Conservation (phyloP, 1,140 invertebrate genomes). For the Galendromus occidentalis region DNA sequence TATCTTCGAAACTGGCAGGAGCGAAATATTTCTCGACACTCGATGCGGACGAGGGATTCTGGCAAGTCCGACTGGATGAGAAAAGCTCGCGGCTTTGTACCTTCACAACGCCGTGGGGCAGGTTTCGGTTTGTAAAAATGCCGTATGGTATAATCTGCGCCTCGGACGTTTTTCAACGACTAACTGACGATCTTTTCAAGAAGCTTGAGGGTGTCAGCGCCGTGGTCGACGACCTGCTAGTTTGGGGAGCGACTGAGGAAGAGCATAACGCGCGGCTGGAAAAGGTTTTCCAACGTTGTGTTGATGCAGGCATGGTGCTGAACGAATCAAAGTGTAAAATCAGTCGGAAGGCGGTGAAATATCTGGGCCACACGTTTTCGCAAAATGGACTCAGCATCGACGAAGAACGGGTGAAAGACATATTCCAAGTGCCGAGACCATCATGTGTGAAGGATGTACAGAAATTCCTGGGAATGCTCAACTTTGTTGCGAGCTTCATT, state of each 20-base stretch:
- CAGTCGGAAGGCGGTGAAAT: no score
- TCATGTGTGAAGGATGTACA: conserved; percentile 9
- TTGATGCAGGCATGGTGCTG: no score
- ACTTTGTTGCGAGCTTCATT: conserved; percentile 30
- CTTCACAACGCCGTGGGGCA: not conserved
- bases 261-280: no score
- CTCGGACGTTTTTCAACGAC: not conserved
- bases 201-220: not conserved
- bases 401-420: not conserved
- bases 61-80: no score
- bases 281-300: no score
- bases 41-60: no score
- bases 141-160: not conserved
- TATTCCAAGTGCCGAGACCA: not conserved
- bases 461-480: conserved; percentile 16
- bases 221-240: no score
- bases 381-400: no score
- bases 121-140: not conserved
- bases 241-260: no score
- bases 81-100: not conserved
- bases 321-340: no score
- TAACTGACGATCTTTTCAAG: not conserved
- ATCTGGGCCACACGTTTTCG: no score
- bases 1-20: not conserved
- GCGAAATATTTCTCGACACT: not conserved